Percentiles rank a stretch among this genome's conserved stretches.
phyloP scores from a whole-genome alignment of 1,140 invertebrate genomes.

The Aporrectodea caliginosa region DNA sequence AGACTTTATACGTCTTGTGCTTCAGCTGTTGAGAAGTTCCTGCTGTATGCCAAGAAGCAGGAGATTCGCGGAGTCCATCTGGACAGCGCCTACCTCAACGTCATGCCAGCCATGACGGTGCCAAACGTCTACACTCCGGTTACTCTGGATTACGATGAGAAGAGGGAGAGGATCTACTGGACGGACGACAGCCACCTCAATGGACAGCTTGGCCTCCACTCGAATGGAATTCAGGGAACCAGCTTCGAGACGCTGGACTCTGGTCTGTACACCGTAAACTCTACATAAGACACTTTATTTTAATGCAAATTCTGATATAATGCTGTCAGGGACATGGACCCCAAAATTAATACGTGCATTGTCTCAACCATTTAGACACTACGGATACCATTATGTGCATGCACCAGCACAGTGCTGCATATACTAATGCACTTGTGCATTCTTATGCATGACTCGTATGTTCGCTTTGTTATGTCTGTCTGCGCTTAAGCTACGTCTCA shows the following conservation, averaged over 20 bases:
- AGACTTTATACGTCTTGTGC: conserved; percentile 37
- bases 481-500: too few species aligned
- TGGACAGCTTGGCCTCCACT: conserved; percentile 70
- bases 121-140: conserved; percentile 61
- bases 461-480: too few species aligned
- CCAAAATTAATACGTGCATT: too few species aligned
- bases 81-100: conserved; percentile 68
- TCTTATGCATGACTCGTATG: too few species aligned
- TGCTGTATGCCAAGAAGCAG: conserved; percentile 69
- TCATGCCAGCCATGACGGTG: conserved; percentile 71
- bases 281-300: too few species aligned
- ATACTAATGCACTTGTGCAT: too few species aligned
- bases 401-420: too few species aligned
- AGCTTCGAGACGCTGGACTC: conserved; percentile 69
- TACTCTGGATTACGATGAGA: conserved; percentile 68
- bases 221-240: conserved; percentile 65
- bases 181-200: conserved; percentile 60
- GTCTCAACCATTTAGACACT: too few species aligned
- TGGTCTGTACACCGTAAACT: conserved; percentile 56
- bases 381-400: too few species aligned
- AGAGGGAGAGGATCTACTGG: conserved; percentile 70
- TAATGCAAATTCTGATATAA: too few species aligned
- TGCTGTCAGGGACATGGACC: too few species aligned
- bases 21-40: conserved; percentile 68
- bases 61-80: conserved; percentile 81